A percentile compares a stretch with the other conserved stretches of the same genome.
phyloP scores from a whole-genome alignment of 2,888 invertebrate genomes.

The Campoplex capitator region DNA sequence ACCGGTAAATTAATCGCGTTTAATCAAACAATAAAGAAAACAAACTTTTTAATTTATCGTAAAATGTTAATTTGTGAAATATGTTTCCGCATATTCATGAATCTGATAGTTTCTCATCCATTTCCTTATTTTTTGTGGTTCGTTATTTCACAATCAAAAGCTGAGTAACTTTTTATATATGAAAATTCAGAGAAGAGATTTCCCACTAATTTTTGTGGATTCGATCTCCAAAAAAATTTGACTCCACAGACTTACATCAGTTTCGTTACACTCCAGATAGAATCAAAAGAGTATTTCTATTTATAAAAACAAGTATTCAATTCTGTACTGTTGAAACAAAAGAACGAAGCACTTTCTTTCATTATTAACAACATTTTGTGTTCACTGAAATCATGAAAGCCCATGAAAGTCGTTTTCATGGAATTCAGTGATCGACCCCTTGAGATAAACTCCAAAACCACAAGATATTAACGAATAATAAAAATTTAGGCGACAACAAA shows the following conservation, averaged over 20 bases:
- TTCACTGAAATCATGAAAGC: too few relatives aligned
- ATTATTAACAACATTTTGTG: too few relatives aligned
- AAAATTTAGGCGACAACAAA: conserved; percentile 80
- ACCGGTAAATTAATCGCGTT: conserved; percentile 75
- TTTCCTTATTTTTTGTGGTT: not conserved
- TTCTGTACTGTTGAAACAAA: too few relatives aligned
- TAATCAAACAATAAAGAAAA: not conserved
- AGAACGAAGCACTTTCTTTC: too few relatives aligned
- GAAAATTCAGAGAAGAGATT: not conserved
- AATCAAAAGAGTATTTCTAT: too few relatives aligned
- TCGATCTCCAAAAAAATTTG: not conserved
- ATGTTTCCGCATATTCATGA: not conserved
- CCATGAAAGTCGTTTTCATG: too few relatives aligned
- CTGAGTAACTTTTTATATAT: not conserved
- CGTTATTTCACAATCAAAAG: not conserved
- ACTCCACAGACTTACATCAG: not conserved
- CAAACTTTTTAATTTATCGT: not conserved
- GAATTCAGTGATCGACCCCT: too few relatives aligned
- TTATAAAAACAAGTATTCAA: too few relatives aligned
- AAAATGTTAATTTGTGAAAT: not conserved
- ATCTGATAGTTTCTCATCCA: not conserved
- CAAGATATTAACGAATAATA: not conserved
- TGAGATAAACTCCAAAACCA: not conserved
- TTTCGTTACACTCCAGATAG: not conserved
- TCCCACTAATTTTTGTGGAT: not conserved